Conservation (phyloP, 30 jellyfish, hydroid and myxozoan genomes). For the Hydractinia echinata region DNA sequence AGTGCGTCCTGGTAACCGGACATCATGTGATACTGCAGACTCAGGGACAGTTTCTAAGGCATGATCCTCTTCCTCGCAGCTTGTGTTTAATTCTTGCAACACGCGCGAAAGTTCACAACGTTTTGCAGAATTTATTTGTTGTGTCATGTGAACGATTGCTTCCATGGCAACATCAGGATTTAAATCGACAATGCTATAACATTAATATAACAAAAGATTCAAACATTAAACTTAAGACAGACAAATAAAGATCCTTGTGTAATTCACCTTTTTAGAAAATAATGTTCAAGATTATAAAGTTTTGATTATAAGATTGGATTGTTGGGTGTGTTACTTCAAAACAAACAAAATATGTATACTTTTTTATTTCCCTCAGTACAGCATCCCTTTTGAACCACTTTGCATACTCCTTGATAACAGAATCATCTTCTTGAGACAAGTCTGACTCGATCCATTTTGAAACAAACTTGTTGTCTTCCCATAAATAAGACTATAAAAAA, state of each 20-base stretch:
- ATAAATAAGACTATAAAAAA: constrained; percentile 59
- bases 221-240: neutral
- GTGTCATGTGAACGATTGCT: constrained; percentile 82
- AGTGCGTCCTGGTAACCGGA: neutral
- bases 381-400: constrained; percentile 85
- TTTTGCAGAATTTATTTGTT: constrained; percentile 61
- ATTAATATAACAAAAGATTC: neutral
- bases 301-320: no score
- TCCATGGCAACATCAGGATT: constrained; percentile 94
- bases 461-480: constrained; percentile 92
- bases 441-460: constrained; percentile 84
- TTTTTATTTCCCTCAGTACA: constrained; percentile 62
- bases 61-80: constrained; percentile 17
- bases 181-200: constrained; percentile 50
- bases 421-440: constrained; percentile 45
- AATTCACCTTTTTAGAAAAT: neutral
- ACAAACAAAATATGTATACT: constrained; percentile 28
- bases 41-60: constrained; percentile 14
- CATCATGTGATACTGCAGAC: neutral
- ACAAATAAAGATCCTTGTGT: neutral
- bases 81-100: constrained; percentile 49
- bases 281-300: neutral
- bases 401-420: constrained; percentile 63
- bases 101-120: constrained; percentile 87
- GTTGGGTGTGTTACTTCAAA: neutral